A percentile compares a stretch with the other conserved stretches of the same genome.
These are phyloP conservation scores for Arctopsyche grandis DNA, from an alignment of 1,140 invertebrate genomes.

Conservation along the genomic window DNA sequence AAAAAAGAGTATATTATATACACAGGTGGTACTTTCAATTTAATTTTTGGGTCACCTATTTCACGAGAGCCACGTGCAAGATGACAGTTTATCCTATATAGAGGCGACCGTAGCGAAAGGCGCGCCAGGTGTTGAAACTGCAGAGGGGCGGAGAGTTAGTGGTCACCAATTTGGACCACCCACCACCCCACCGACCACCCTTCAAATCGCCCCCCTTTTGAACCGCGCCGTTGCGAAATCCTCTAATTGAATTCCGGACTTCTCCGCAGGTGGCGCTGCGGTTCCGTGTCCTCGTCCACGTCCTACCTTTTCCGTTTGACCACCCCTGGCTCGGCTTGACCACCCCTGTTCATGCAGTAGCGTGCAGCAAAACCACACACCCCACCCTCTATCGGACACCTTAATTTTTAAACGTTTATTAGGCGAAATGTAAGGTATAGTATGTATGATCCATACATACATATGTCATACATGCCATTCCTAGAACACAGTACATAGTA, in stretches of 20 bases:
- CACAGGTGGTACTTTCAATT: neutral
- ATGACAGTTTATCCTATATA: slow-evolving; percentile 16
- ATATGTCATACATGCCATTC: too few relatives aligned
- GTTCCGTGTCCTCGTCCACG: slow-evolving; percentile 6
- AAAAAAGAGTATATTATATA: too few relatives aligned
- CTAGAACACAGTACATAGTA: too few relatives aligned
- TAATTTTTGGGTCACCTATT: slow-evolving; percentile 24
- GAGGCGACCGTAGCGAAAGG: neutral
- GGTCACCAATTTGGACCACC: neutral
- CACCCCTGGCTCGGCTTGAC: too few relatives aligned
- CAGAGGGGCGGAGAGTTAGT: neutral
- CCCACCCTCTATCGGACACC: too few relatives aligned
- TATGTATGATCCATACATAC: too few relatives aligned
- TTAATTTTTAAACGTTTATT: too few relatives aligned
- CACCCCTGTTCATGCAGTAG: too few relatives aligned
- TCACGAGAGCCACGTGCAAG: slow-evolving; percentile 6
- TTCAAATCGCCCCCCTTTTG: too few relatives aligned
- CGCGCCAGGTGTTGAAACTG: slow-evolving; percentile 15
- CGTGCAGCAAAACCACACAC: too few relatives aligned
- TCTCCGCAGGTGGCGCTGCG: slow-evolving; percentile 45
- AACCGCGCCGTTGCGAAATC: slow-evolving; percentile 27
- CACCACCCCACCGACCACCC: neutral
- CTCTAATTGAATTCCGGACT: slow-evolving; percentile 53
- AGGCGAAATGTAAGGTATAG: too few relatives aligned
- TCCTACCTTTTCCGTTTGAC: too few relatives aligned